Evolutionary conservation across 2,888 invertebrate species (phyloP), one percentile per base, ranked within the genome.

Genomic region (Thymelicus sylvestris): DNA sequence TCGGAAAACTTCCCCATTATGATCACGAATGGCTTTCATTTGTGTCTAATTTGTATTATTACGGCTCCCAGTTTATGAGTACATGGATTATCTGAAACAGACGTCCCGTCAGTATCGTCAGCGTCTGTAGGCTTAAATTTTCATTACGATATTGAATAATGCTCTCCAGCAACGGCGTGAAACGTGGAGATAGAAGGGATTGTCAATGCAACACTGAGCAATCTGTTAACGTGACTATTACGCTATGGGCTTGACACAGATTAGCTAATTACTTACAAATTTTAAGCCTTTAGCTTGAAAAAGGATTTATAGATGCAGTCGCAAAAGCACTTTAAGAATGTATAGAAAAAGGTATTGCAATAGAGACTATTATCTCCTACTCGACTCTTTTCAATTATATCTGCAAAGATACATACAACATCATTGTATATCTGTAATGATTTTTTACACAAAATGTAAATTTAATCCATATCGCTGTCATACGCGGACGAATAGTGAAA

Each of bases 121-220:
- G 55, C 55, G 86, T 83, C 87, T 87, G 86, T 88, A 88, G 90
- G 92, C 92, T 92, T 92, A 92, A 93, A 92, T 92, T 91, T 92
- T 93, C 93, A 93, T 93, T 92, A 93, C 91, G 91, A 91, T 92
- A 93, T 92, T 91, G 93, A 91, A 93, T 92, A 92, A 92, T 92
- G 89, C 91, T 86, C 86, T 86, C 85, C 85, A 83, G 82, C 80
- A 80, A 83, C 83, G 82, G 89, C 90, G 87, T 91, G 91, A 91
- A 87, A 80, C 83, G 75, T 76, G 72, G 85, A 89, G 92, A 93
- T 93, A 93, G 88, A 86, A 84, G 78, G 89, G 92, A 91, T 92
- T 90, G 86, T 89, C 84, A 83, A 92, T 93, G 93, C 92, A 90
- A 93, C 90, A 88, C 83, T 92, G 93, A 92, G 80, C 93, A 92